Evolutionary conservation across 1,140 invertebrate genomes (phyloP).

Genomic region (Procambarus virginalis): DNA sequence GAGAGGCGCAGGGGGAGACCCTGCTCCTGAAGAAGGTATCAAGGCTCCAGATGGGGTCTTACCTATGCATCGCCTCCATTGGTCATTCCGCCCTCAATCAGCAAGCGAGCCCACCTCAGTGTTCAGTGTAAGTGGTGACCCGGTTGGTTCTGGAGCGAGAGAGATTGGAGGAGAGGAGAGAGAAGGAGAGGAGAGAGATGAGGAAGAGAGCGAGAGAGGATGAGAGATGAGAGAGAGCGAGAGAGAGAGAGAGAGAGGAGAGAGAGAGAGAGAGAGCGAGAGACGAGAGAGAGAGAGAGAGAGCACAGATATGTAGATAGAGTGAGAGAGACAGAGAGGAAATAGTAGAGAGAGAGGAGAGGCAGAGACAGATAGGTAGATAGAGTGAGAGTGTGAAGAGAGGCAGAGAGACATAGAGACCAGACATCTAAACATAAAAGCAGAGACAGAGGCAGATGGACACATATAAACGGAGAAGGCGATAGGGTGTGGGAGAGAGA

Average conservation of each 20-base stretch:
- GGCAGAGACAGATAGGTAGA: background rate
- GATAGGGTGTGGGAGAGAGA: no score
- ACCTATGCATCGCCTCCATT: constrained; percentile 90
- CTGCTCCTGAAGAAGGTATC: constrained; percentile 85
- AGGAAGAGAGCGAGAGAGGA: background rate
- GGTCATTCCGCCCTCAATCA: constrained; percentile 91
- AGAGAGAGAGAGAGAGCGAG: background rate
- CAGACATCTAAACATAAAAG: no score
- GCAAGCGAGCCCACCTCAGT: constrained; percentile 87
- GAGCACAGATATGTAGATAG: background rate
- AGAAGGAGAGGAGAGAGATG: background rate
- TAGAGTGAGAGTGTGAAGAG: background rate
- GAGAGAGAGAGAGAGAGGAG: background rate
- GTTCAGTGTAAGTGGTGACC: constrained; percentile 87
- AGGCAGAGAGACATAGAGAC: background rate
- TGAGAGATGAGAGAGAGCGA: no score
- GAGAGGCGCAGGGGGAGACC: constrained; percentile 83
- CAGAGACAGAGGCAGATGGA: no score
- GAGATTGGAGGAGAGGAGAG: no score
- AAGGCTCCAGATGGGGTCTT: constrained; percentile 88
- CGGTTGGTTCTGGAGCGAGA: no score
- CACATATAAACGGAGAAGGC: no score
- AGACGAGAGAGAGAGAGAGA: background rate
- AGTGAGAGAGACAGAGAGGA: background rate
- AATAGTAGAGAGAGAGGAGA: background rate